Conservation (phyloP, 1,140 invertebrate species). For the Ceratina japonica region DNA sequence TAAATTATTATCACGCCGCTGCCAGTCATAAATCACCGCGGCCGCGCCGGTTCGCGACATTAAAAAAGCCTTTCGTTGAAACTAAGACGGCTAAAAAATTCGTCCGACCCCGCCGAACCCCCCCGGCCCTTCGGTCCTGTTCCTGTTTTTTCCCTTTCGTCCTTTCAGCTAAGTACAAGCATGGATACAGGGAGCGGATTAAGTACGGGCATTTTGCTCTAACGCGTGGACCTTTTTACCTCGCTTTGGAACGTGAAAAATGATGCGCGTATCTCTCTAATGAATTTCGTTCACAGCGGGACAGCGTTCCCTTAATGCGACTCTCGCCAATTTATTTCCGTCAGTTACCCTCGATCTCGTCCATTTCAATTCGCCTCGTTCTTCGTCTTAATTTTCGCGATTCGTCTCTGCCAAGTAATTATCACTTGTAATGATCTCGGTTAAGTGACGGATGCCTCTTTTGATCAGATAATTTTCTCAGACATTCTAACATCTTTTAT, state of each 20-base stretch:
- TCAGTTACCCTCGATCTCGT: neutral
- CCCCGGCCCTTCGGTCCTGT: too few relatives aligned
- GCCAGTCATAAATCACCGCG: conserved; percentile 19
- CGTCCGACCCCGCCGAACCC: neutral
- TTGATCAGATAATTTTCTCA: neutral
- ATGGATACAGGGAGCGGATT: neutral
- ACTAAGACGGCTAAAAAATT: conserved; percentile 4
- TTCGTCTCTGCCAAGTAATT: conserved; percentile 4
- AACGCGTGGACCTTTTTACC: neutral
- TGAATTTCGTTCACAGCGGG: conserved; percentile 1
- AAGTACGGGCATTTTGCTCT: neutral
- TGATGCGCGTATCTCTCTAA: neutral
- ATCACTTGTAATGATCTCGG: neutral
- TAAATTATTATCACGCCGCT: conserved; percentile 23
- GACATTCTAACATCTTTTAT: too few relatives aligned
- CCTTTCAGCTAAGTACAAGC: neutral
- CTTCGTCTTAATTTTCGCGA: neutral
- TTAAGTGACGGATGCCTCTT: neutral
- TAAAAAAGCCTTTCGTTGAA: conserved; percentile 6
- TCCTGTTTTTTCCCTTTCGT: neutral
- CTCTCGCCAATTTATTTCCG: conserved; percentile 15
- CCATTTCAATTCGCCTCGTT: neutral
- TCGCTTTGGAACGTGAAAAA: neutral
- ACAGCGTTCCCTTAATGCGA: conserved; percentile 8
- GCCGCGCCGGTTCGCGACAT: neutral